phyloP scores from a whole-genome alignment of 2,113 vertebrate genomes.

The Reinhardtius hippoglossoides region DNA sequence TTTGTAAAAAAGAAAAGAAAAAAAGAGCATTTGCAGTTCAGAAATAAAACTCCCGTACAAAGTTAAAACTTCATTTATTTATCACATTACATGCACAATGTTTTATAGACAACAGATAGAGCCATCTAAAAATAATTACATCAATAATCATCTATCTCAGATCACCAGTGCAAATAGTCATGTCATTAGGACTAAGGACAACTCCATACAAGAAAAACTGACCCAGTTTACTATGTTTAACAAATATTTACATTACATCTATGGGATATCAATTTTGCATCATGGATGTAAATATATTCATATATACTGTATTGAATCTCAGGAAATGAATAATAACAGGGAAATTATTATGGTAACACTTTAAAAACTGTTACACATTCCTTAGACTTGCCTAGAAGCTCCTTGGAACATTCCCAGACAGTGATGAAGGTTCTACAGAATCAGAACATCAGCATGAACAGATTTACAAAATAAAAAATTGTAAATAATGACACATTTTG shows the following conservation, averaged over 20 bases:
- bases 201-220: slow-evolving; percentile 3
- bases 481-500: background rate
- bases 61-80: slow-evolving; percentile 75
- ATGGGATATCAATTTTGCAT: background rate
- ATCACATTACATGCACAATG: slow-evolving; percentile 60
- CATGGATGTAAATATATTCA: slow-evolving; percentile 4
- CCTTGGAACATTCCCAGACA: background rate
- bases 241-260: slow-evolving; percentile 5
- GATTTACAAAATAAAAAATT: background rate
- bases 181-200: background rate
- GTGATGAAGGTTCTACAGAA: background rate
- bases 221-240: slow-evolving; percentile 5
- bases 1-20: too few species aligned
- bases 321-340: background rate
- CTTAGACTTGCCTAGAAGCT: slow-evolving; percentile 6
- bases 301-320: slow-evolving; percentile 7
- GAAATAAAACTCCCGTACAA: too few species aligned
- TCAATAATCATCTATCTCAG: slow-evolving; percentile 61
- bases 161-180: slow-evolving; percentile 64
- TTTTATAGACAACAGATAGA: slow-evolving; percentile 62
- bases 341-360: slow-evolving; percentile 1
- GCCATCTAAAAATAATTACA: slow-evolving; percentile 55
- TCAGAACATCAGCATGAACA: background rate
- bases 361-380: slow-evolving; percentile 32
- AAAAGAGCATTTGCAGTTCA: too few species aligned